Conservation (phyloP, 2,797 vertebrate species). For the Anableps anableps region DNA sequence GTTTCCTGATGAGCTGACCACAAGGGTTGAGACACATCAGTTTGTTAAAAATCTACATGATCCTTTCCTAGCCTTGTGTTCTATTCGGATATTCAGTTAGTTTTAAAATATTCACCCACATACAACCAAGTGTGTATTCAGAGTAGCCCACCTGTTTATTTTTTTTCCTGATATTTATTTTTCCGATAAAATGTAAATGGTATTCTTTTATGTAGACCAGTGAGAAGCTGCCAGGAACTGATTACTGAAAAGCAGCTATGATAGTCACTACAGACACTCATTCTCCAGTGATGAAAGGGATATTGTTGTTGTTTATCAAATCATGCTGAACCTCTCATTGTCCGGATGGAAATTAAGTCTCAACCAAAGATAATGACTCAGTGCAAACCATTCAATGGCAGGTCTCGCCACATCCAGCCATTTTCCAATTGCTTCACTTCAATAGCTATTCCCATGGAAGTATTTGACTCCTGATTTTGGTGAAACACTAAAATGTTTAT, state of each 20-base stretch:
- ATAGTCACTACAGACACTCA: constrained; percentile 31
- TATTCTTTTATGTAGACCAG: constrained; percentile 38
- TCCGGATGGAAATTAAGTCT: constrained; percentile 32
- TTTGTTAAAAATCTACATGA: constrained; percentile 2
- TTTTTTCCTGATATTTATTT: constrained; percentile 7
- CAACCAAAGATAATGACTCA: constrained; percentile 10
- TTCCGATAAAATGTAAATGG: constrained; percentile 43
- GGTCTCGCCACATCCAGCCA: constrained; percentile 7
- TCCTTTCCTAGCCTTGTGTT: background rate
- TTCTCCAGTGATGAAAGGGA: constrained; percentile 36
- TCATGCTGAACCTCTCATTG: constrained; percentile 29
- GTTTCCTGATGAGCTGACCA: background rate
- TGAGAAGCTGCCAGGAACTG: constrained; percentile 21
- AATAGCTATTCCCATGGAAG: background rate
- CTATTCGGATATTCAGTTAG: background rate
- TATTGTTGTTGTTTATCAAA: constrained; percentile 34
- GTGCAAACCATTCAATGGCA: constrained; percentile 4
- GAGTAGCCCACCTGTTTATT: constrained; percentile 24
- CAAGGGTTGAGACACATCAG: background rate
- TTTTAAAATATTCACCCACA: constrained; percentile 6
- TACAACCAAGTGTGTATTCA: background rate
- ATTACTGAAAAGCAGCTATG: constrained; percentile 40
- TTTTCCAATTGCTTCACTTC: background rate
- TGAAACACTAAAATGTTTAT: background rate
- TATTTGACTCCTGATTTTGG: background rate